Percentiles rank a stretch among this genome's conserved stretches.
These are phyloP conservation scores for Sceloporus undulatus DNA, from an alignment of 2,113 vertebrate species.

Conservation along the genomic window DNA sequence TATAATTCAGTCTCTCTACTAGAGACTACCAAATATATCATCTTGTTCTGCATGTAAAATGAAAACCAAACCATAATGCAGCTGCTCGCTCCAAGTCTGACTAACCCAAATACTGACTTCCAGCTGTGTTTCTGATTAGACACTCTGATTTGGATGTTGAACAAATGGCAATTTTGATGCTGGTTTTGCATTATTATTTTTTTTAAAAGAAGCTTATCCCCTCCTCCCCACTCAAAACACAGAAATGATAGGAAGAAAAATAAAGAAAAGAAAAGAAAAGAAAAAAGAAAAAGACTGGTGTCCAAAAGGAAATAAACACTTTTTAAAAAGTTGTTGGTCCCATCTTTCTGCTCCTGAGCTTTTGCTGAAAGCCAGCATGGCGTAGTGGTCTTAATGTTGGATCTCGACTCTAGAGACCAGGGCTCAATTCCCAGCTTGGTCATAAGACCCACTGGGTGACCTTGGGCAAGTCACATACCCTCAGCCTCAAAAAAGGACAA, in stretches of 20 bases:
- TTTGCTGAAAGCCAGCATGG: not conserved
- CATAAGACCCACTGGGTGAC: too few species aligned
- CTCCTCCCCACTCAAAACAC: not conserved
- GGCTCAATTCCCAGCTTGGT: too few species aligned
- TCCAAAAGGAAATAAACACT: not conserved
- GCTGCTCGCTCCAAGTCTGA: not conserved
- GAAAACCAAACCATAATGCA: not conserved
- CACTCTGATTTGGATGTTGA: not conserved
- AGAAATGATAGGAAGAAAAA: too few species aligned
- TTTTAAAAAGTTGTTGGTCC: not conserved
- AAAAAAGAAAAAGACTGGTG: not conserved
- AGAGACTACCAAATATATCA: not conserved
- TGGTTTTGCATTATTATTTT: not conserved
- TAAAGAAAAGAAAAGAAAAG: not conserved
- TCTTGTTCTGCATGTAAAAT: not conserved
- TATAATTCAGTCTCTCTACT: not conserved
- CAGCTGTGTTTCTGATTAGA: constrained; percentile 6
- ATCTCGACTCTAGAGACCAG: too few species aligned
- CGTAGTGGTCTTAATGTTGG: too few species aligned
- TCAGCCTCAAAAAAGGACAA: too few species aligned
- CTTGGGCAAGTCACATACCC: too few species aligned
- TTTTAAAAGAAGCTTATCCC: not conserved
- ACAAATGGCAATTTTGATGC: not conserved
- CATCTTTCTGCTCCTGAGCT: not conserved
- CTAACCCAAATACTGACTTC: not conserved